Percentiles rank a stretch among this genome's conserved stretches.
Conservation (phyloP, 2,113 vertebrate genomes). For the Bubalus kerabau region DNA sequence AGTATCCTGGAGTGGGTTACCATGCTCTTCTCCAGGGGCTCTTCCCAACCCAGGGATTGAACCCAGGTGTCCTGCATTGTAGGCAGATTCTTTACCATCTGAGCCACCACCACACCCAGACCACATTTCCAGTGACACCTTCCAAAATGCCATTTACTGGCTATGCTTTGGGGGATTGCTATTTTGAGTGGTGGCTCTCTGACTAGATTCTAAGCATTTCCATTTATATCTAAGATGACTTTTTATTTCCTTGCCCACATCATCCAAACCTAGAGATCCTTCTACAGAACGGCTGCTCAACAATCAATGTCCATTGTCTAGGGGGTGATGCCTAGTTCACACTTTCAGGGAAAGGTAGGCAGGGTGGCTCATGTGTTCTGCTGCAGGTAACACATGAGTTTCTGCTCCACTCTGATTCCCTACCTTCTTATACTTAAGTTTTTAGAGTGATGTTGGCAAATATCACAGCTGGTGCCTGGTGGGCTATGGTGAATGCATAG, state of each 20-base stretch:
- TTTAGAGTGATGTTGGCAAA: background rate
- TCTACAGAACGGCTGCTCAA: background rate
- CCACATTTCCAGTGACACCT: background rate
- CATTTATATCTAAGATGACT: background rate
- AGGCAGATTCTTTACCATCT: background rate
- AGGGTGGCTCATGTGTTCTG: background rate
- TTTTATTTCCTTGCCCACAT: background rate
- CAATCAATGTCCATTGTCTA: background rate
- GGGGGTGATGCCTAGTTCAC: rapidly evolving
- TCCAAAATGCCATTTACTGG: background rate
- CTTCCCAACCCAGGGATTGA: background rate
- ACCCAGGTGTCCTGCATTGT: background rate
- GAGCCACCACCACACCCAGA: background rate
- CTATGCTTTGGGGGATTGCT: background rate
- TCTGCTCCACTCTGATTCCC: background rate
- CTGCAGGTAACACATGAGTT: background rate
- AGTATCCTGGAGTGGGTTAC: background rate
- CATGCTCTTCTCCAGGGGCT: background rate
- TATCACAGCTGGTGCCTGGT: background rate
- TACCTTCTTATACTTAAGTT: background rate
- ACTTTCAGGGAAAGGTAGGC: background rate
- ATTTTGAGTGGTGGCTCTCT: background rate
- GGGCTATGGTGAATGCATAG: background rate
- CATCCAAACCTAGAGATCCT: background rate
- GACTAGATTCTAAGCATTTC: background rate